These are phyloP conservation scores for Muschampia plurimacula DNA, from an alignment of 2,888 invertebrate species.

Conservation along the genomic window DNA sequence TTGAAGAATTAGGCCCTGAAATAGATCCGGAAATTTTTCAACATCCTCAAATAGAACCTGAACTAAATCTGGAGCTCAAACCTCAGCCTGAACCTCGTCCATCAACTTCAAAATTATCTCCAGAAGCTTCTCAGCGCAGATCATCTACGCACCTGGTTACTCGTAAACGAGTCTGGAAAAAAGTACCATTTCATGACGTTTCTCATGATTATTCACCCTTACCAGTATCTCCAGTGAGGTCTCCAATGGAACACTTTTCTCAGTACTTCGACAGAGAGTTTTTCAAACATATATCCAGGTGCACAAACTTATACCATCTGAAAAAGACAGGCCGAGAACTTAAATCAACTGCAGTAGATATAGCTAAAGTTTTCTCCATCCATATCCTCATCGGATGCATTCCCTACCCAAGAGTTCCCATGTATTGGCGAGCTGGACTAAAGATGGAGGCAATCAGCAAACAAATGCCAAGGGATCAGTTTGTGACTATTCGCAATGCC, in stretches of 20 bases:
- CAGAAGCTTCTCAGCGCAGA: no score
- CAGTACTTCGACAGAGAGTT: conserved; percentile 5
- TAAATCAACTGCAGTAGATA: conserved; percentile 27
- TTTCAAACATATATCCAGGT: background rate
- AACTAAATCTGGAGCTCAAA: background rate
- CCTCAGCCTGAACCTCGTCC: background rate
- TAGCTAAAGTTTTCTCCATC: conserved; percentile 40
- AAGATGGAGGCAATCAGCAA: conserved; percentile 22
- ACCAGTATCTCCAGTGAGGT: conserved; percentile 6
- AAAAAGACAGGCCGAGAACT: background rate
- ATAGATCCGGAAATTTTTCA: no score
- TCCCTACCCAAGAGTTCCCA: conserved; percentile 43
- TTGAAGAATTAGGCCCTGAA: background rate
- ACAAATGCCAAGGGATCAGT: conserved; percentile 33
- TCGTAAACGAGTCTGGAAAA: conserved; percentile 12
- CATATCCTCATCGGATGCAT: conserved; percentile 44
- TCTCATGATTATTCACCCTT: background rate
- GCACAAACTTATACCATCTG: conserved; percentile 1
- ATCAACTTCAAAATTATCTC: no score
- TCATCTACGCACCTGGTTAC: background rate
- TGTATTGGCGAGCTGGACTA: conserved; percentile 41
- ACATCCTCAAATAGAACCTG: no score
- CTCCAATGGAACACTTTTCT: conserved; percentile 10
- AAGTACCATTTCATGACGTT: background rate
- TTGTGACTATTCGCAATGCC: conserved; percentile 22